Conservation (phyloP, 1,140 invertebrate genomes). For the Pogonomyrmex californicus region DNA sequence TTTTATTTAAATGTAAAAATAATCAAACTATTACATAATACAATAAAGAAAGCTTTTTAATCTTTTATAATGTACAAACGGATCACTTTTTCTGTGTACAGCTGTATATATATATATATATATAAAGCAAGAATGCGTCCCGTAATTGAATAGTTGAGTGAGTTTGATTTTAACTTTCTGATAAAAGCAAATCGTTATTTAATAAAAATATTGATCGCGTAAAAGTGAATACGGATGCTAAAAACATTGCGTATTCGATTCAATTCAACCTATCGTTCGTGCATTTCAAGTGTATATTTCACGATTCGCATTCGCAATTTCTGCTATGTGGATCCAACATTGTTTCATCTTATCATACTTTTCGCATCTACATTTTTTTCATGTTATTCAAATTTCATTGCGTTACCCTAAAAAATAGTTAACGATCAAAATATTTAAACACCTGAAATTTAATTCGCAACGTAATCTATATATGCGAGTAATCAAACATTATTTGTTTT, state of each 20-base stretch:
- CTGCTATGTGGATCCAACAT: neutral
- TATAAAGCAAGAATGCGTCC: neutral
- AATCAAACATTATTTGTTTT: constrained; percentile 7
- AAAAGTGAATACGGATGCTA: constrained; percentile 44
- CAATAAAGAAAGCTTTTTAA: neutral
- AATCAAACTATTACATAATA: constrained; percentile 4
- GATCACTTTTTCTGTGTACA: neutral
- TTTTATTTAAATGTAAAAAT: neutral
- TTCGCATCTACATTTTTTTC: constrained; percentile 7
- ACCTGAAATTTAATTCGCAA: neutral
- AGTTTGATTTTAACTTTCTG: constrained; percentile 31
- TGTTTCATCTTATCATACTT: constrained; percentile 22
- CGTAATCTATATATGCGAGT: neutral
- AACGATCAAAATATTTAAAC: constrained; percentile 1
- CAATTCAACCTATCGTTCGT: constrained; percentile 41
- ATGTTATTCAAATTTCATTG: neutral
- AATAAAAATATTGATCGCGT: constrained; percentile 44
- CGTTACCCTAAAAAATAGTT: neutral
- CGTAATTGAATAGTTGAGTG: constrained; percentile 18
- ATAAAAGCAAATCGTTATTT: constrained; percentile 37
- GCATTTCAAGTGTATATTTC: constrained; percentile 7
- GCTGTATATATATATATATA: too few species aligned
- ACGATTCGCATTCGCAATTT: constrained; percentile 26
- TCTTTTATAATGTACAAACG: neutral
- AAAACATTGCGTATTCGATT: constrained; percentile 40